These are phyloP conservation scores for Zaprionus taronus DNA, from an alignment of 1,140 invertebrate genomes.

Conservation along the genomic window DNA sequence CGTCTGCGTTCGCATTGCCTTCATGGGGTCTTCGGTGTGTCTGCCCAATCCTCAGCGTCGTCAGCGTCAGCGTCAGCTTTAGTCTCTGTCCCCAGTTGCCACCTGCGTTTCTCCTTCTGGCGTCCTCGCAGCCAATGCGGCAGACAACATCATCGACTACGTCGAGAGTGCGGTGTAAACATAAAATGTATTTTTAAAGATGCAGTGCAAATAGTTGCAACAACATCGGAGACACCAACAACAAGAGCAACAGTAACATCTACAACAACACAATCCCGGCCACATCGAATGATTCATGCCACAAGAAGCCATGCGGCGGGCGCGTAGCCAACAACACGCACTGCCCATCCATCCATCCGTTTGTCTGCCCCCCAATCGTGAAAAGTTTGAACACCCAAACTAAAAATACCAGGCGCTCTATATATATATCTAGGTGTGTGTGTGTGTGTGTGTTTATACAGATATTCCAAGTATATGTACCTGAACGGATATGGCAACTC, in stretches of 20 bases:
- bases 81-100: conserved; percentile 26
- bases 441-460: conserved; percentile 17
- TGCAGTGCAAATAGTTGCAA: conserved; percentile 70
- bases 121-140: conserved; percentile 38
- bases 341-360: conserved; percentile 55
- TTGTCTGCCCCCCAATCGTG: conserved; percentile 59
- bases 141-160: conserved; percentile 33
- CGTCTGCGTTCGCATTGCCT: conserved; percentile 11
- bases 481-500: conserved; percentile 74
- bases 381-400: conserved; percentile 74
- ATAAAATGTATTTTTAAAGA: conserved; percentile 83
- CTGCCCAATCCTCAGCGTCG: conserved; percentile 1
- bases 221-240: conserved; percentile 35
- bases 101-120: conserved; percentile 50
- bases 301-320: conserved; percentile 67
- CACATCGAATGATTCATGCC: conserved; percentile 70
- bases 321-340: conserved; percentile 77
- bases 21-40: conserved; percentile 3
- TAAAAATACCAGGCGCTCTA: conserved; percentile 75
- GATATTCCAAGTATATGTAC: conserved; percentile 32
- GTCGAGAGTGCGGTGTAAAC: conserved; percentile 68
- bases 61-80: conserved; percentile 10
- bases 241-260: conserved; percentile 25
- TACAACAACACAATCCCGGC: conserved; percentile 43
- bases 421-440: conserved; percentile 50